Base-by-base conservation (phyloP, 2,888 invertebrate genomes). In the Phyto melanocephala region DNA sequence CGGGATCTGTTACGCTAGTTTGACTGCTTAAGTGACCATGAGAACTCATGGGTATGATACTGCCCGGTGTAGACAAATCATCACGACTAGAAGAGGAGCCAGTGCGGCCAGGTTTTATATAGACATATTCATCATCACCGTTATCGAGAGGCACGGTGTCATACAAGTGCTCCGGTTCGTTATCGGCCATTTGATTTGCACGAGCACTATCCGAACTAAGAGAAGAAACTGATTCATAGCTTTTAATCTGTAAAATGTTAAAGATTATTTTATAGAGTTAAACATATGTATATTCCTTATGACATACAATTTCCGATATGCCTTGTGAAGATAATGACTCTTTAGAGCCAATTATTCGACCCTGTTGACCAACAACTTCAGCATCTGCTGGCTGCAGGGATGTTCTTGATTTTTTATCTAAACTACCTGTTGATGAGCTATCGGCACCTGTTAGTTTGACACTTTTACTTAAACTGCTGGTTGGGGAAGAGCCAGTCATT, bases 41-140 rank as follows among this genome's bases (percentile, higher is more conserved):
- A 50, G 87, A 84, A 63, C 87, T 86, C 84, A 92, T 92, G 84
- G 91, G 93, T 86, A 94, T 88, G 20, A 94, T 94, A 88, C 94
- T 94, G 81, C 92, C 91, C 56, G 91, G 90, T 67, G 88, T 92
- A 88, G 94, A 94, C 11, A 93, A 92, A 87, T 95, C 95, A 87
- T 95, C 95, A 28, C 93, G 92, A 88, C 94, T 94, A 35, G 94
- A 94, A 58, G 93, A 93, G 65, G 93, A 92, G 47, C 94, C 94
- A 70, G 90, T 90, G 86, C 92, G 91, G 91, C 94, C 94, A 76
- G 95, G 94, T 92, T 95, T 94, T 81, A 95, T 94, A 87, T 95
- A 95, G 84, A 95, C 95, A 88, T 95, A 95, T 92, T 95, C 95
- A 70, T 95, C 95, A 85, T 94, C 94, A 82, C 93, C 92, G 81